phyloP scores from a whole-genome alignment of 2,888 invertebrate genomes.

The Cantharis nigra region DNA sequence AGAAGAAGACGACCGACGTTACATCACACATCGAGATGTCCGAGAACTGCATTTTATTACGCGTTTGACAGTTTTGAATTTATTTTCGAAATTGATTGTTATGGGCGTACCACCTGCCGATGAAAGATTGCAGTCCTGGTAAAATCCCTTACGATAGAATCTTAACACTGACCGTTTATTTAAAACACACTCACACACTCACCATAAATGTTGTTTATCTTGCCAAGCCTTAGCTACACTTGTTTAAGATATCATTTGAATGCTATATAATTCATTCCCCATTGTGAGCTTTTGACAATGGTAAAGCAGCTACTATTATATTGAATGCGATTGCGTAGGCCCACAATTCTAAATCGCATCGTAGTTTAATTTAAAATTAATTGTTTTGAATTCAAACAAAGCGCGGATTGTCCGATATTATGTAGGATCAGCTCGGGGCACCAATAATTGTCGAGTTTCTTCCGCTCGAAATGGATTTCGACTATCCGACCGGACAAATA shows the following conservation, averaged over 20 bases:
- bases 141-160: constrained; percentile 44
- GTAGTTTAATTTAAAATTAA: not conserved
- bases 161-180: constrained; percentile 43
- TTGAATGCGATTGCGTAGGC: constrained; percentile 4
- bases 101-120: constrained; percentile 45
- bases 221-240: constrained; percentile 39
- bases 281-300: constrained; percentile 37
- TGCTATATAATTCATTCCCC: constrained; percentile 42
- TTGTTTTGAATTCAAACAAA: not conserved
- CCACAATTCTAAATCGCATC: not conserved
- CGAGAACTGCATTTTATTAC: not conserved
- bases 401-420: not conserved
- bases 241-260: constrained; percentile 47
- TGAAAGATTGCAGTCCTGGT: constrained; percentile 45
- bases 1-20: not conserved
- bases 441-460: too few species aligned
- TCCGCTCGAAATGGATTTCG: too few species aligned
- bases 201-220: constrained; percentile 40
- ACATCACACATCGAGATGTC: not conserved
- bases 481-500: not conserved
- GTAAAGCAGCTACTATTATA: constrained; percentile 13
- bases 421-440: too few species aligned
- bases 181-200: constrained; percentile 44
- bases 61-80: not conserved
- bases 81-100: not conserved